A percentile compares a stretch with the other conserved stretches of the same genome.
phyloP scores from a whole-genome alignment of 2,113 vertebrate species.

The Cheilinus undulatus region DNA sequence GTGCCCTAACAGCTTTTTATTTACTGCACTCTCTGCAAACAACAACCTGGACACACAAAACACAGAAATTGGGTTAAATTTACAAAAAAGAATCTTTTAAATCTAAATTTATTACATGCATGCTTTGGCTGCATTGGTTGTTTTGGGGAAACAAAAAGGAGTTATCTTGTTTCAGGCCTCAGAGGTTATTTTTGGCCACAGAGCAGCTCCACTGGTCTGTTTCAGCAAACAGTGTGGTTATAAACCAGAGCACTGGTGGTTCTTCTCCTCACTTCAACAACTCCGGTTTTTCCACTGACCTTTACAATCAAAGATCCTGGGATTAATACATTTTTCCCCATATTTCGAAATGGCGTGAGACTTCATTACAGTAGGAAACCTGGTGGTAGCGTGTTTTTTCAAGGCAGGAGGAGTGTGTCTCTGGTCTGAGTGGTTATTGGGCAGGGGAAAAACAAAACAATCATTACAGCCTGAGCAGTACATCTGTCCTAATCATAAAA shows the following conservation, averaged over 20 bases:
- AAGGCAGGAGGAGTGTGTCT: neutral
- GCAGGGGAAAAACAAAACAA: neutral
- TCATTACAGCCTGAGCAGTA: no score
- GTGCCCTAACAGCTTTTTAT: neutral
- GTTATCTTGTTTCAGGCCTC: constrained; percentile 48
- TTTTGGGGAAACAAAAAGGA: constrained; percentile 41
- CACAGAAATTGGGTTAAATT: constrained; percentile 1
- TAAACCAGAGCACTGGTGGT: constrained; percentile 5
- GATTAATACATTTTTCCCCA: constrained; percentile 18
- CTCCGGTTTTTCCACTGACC: constrained; percentile 41
- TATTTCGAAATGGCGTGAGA: constrained; percentile 8
- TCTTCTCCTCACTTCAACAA: constrained; percentile 23
- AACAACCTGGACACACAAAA: neutral
- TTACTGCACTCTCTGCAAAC: neutral
- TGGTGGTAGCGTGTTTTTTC: neutral
- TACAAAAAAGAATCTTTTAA: neutral
- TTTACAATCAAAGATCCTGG: neutral
- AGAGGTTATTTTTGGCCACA: constrained; percentile 55
- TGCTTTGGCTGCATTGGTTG: constrained; percentile 32
- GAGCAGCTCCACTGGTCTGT: constrained; percentile 24
- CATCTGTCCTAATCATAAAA: no score
- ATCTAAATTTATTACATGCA: constrained; percentile 24
- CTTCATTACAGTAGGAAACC: constrained; percentile 14
- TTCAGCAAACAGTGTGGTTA: constrained; percentile 28
- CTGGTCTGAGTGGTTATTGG: neutral